Evolutionary conservation across 1,140 invertebrate species (phyloP), one percentile per base, ranked within the genome.

Genomic region (Idris sp.): DNA sequence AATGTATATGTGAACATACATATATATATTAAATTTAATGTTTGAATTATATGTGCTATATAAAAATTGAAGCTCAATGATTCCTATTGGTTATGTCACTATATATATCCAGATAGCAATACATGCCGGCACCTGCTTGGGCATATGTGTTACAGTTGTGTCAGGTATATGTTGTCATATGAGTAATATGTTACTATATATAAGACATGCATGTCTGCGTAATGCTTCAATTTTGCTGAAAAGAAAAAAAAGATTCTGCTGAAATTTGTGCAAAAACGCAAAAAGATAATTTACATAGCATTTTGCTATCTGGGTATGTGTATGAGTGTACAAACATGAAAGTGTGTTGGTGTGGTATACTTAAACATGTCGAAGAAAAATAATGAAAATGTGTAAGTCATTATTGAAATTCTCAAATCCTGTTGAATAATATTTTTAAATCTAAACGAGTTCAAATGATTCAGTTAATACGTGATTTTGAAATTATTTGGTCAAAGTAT

Each of bases 61-160:
- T 54, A 72, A 62, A 68, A 56, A 76, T 76, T 49, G 53, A 71
- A 71, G 74, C 74, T 76, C 62, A 73, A 76, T 76, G 62, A 76
- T 76, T 77, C 69, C 64, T 77, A 73, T 44, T 59, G 68, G 31
- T 77, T 53, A 59, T 33, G 58, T 59, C 74, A 72, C 33, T 73
- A 68, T 64, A 72, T 58, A 69, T 72, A 71, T 11, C n/a, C n/a
- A n/a, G n/a, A n/a, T n/a, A n/a, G n/a, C n/a, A n/a, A n/a, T n/a
- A n/a, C n/a, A n/a, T n/a, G n/a, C n/a, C n/a, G n/a, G n/a, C n/a
- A n/a, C n/a, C n/a, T n/a, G n/a, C n/a, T n/a, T n/a, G n/a, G n/a
- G n/a, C n/a, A n/a, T n/a, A n/a, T n/a, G n/a, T n/a, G n/a, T n/a
- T n/a, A n/a, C n/a, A n/a, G n/a, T n/a, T n/a, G n/a, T n/a, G n/a